Conservation (phyloP, 2,888 invertebrate genomes). For the Clunio marinus region DNA sequence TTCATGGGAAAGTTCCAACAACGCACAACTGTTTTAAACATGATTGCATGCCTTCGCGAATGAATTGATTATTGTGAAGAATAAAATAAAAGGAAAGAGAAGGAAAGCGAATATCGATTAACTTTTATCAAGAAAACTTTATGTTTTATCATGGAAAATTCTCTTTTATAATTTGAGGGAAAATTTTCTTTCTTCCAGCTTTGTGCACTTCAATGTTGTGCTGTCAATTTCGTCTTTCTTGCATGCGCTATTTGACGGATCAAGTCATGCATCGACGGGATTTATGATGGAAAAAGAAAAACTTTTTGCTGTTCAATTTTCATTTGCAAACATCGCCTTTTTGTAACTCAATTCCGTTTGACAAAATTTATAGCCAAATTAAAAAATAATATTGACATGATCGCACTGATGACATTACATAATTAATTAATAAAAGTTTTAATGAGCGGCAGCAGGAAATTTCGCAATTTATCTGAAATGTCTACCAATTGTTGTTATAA, state of each 20-base stretch:
- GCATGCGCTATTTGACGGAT: too few relatives aligned
- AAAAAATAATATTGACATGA: conserved; percentile 27
- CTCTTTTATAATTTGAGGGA: neutral
- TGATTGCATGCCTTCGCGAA: conserved; percentile 10
- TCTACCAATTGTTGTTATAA: conserved; percentile 10
- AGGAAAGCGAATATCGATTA: conserved; percentile 12
- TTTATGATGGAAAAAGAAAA: too few relatives aligned
- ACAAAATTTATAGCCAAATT: too few relatives aligned
- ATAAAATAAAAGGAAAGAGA: neutral
- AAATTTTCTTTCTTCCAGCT: neutral
- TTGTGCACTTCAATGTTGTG: too few relatives aligned
- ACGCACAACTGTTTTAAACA: conserved; percentile 8
- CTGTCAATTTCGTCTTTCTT: neutral
- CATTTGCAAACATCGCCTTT: neutral
- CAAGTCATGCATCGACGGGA: too few relatives aligned
- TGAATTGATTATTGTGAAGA: conserved; percentile 30
- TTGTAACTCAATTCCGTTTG: too few relatives aligned
- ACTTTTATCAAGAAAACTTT: neutral
- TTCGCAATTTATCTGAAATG: neutral
- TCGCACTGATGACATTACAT: conserved; percentile 30
- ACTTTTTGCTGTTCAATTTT: too few relatives aligned
- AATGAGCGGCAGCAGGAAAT: conserved; percentile 1
- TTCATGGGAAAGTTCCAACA: conserved; percentile 31
- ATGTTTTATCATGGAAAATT: neutral
- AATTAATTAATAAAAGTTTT: conserved; percentile 31